These are phyloP conservation scores for Druon quercuslanigerum DNA, from an alignment of 1,140 invertebrate species.

Conservation along the genomic window DNA sequence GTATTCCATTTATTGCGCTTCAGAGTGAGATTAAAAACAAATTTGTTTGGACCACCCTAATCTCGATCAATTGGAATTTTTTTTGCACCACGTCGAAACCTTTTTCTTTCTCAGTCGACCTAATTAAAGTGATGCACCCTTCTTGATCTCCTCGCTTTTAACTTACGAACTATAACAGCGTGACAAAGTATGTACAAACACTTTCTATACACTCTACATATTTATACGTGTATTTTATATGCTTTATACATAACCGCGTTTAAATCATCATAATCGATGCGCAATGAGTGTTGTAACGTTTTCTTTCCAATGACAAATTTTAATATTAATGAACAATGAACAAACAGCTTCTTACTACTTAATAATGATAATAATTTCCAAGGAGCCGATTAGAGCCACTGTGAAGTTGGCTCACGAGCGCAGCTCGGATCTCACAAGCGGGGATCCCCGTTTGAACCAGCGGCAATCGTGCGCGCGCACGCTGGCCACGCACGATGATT, in stretches of 20 bases:
- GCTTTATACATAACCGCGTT: slow-evolving; percentile 32
- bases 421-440: too few relatives aligned
- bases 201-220: slow-evolving; percentile 38
- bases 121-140: background rate
- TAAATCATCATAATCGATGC: background rate
- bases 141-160: background rate
- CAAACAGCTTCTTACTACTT: background rate
- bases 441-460: too few relatives aligned
- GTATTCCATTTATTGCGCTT: too few relatives aligned
- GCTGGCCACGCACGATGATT: too few relatives aligned
- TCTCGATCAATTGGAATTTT: background rate
- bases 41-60: too few relatives aligned
- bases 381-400: too few relatives aligned
- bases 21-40: too few relatives aligned
- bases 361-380: slow-evolving; percentile 4
- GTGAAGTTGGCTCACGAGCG: too few relatives aligned
- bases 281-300: background rate
- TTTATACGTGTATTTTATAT: slow-evolving; percentile 36
- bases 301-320: background rate
- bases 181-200: slow-evolving; percentile 38
- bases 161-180: slow-evolving; percentile 28
- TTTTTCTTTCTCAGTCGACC: background rate
- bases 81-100: background rate
- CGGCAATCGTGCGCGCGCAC: too few relatives aligned
- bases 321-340: background rate